Evolutionary conservation across 2,113 vertebrate species (phyloP), one percentile per base, ranked within the genome.

Genomic region (Conger conger): DNA sequence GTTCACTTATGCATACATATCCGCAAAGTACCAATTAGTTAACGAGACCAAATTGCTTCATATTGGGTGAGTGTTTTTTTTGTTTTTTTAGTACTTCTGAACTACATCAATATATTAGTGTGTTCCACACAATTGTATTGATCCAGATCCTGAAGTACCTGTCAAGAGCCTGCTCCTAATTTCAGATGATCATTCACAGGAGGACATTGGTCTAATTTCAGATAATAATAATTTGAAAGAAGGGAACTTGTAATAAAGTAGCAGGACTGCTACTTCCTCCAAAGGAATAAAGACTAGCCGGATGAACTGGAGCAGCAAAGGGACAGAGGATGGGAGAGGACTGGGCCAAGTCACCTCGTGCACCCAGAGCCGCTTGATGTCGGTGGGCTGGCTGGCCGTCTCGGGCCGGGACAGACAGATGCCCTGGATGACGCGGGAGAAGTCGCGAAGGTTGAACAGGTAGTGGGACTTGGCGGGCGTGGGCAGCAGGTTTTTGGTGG

Each of bases 391-490:
- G 79, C 93, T 93, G 76, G 92, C 93, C 27, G 95, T 96, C 91
- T 97, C 96, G n/a, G 97, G 97, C 40, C 94, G 92, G 11, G 96
- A 98, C 81, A 98, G 88, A 82, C 97, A 98, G 88, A 97, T 91
- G 5, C 97, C 97, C 93, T 98, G 97, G 89, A 98, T 96, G 82
- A 99, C 97, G 18, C 96, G 94, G 42, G 97, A 97, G 89, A 98
- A 96, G 87, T 98, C 96, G 0, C 96, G 95, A 80, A 98, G 94
- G 87, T 98, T 98, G 93, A 98, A 99, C 86, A 98, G 89, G 85
- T 98, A 98, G 90, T 98, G 97, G 84, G 97, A 98, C 88, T 98
- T 98, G 63, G 96, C 86, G 0, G 97, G 97, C 0, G 97, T 97
- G 9, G 97, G 97, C 79, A 98, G 92, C 42, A 99, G 93, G 88